Conservation (phyloP, 2,797 vertebrate species). For the Centropyge bicolor region DNA sequence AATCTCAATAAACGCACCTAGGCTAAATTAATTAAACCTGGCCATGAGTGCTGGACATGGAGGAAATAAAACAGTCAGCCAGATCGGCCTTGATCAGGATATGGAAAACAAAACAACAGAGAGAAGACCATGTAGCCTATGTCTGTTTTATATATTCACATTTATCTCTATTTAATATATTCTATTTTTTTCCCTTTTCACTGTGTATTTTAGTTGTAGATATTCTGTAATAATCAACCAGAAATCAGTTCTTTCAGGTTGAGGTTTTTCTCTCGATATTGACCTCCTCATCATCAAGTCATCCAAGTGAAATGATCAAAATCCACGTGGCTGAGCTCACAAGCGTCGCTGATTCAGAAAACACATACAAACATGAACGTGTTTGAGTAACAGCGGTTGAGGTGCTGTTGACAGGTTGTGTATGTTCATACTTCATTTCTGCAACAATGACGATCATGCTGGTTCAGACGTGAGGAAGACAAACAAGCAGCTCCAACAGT, state of each 20-base stretch:
- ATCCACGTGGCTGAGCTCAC: not conserved
- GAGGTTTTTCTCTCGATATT: conserved; percentile 6
- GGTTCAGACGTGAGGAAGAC: not conserved
- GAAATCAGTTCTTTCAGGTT: conserved; percentile 16
- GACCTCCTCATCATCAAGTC: not conserved
- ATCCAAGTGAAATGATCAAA: conserved; percentile 23
- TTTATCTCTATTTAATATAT: conserved; percentile 5
- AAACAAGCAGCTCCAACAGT: not conserved
- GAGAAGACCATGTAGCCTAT: not conserved
- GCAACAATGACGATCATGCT: not conserved
- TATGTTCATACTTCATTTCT: not conserved
- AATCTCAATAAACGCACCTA: conserved; percentile 73
- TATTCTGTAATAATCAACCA: conserved; percentile 1
- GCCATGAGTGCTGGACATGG: conserved; percentile 27
- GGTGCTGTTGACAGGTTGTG: not conserved
- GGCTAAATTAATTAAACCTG: conserved; percentile 67
- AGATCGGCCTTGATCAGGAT: conserved; percentile 39
- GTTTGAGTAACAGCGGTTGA: not conserved
- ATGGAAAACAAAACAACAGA: conserved; percentile 17
- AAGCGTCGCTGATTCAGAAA: not conserved
- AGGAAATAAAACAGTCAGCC: conserved; percentile 32
- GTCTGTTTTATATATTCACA: conserved; percentile 6
- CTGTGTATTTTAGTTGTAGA: not conserved
- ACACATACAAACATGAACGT: not conserved
- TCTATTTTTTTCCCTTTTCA: not conserved